Base-by-base conservation (phyloP, 2,888 invertebrate species). In the Apeira syringaria region DNA sequence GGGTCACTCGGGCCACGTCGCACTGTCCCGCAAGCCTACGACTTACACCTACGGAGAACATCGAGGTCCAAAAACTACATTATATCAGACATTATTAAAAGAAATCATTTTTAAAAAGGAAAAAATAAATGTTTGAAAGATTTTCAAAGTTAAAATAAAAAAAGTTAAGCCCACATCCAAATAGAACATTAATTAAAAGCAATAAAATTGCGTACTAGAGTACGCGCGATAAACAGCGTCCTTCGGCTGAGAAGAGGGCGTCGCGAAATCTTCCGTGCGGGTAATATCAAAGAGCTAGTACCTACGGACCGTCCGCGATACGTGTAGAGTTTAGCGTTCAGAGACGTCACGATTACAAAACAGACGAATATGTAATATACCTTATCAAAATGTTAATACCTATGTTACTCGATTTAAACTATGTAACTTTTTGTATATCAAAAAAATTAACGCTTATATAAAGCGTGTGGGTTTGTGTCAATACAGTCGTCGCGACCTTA, bases 401-500 rank as follows among this genome's bases (percentile, higher is more conserved):
- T 44, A 44, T 24, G 28, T 42, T 34, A 47, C 33, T 42, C 47
- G 38, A 49, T 44, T n/a, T 36, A 48, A 42, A 41, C 38, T 49
- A 51, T 38, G 29, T 35, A 27, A 45, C 38, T 52, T 51, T 49
- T 56, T 53, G 50, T 56, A 47, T 53, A 55, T 59, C 61, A 49
- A 53, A 68, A n/a, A 64, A 69, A 61, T 59, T 38, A 66, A 53
- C 63, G 64, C 76, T 78, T 72, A 77, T 52, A 68, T 44, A 73
- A 83, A 80, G 78, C 87, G 84, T 85, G 88, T 87, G 85, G 87
- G 86, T 87, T 86, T 87, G 87, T 86, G 87, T 86, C 68, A 74
- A 81, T 86, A 87, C 68, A 82, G 87, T 85, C 65, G 46, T 55
- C 59, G 62, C 61, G 62, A 64, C 65, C 64, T 56, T 56, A 38